Evolutionary conservation across 2,797 vertebrate genomes (phyloP), one percentile per base, ranked within the genome.

Genomic region (Euphonia xanthogaster): DNA sequence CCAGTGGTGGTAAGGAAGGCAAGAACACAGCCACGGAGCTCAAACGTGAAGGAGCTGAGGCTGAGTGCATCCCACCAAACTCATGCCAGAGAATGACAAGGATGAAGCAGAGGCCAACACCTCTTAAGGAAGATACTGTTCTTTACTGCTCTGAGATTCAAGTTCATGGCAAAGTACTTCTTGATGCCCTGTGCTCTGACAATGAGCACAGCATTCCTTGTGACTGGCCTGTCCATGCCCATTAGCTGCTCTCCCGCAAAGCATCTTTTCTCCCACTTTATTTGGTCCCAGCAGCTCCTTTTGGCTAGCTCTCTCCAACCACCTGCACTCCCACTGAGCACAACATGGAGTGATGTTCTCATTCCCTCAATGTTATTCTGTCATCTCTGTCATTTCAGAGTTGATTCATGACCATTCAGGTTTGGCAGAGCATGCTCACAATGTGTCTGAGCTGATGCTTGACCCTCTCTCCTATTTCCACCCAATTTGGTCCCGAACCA

Each of bases 401-500:
- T 37, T 55, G 84, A 67, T 82, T 66, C 11, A 2, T 77, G 71
- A 85, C 83, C 80, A 23, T 19, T 71, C 68, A 17, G 16, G 47
- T 82, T 93, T 75, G 74, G 70, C 84, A 90, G 30, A 47, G 60
- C 50, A 30, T 0, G 6, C 79, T 85, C 55, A 42, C 14, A 42
- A 18, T 7, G 35, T n/a, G 42, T 37, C 84, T 91, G 73, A 65
- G 78, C 83, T 77, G 65, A 67, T 14, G 83, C 72, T 57, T 70
- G 80, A 91, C 74, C 86, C 90, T 86, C 86, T 90, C 88, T 90
- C 79, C 88, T 51, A 33, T 54, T 78, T 78, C 80, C 86, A 83
- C 85, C 78, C 91, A 35, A 28, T 94, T 60, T 73, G 54, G 86
- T 96, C 92, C 92, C 30, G 37, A 94, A 95, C 76, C 67, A 77